Evolutionary conservation across 2,888 invertebrate genomes (phyloP), one percentile per base, ranked within the genome.

Genomic region (Lucinisca nassula): DNA sequence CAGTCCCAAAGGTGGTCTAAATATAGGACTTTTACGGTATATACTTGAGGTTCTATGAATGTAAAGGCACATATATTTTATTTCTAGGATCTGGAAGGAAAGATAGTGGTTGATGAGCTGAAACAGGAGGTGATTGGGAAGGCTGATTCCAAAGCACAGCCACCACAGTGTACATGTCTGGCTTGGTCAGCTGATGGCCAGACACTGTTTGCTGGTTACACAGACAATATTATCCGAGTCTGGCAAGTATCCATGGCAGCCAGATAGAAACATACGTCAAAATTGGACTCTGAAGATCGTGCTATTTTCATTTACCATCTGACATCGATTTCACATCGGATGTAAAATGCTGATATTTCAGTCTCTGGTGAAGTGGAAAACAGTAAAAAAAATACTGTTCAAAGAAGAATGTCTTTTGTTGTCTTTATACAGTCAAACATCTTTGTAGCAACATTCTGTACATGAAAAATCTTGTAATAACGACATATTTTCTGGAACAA

Each of bases 141-240:
- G 35, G 79, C 76, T 14, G 97, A 98, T 82, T 90, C 94, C 78
- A 99, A 99, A 97, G 98, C 98, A 76, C 98, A 98, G 95, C 98
- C 98, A 92, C 99, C 99, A 72, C 98, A 99, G 96, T 99, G 99
- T 97, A 97, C 99, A 93, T 99, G 99, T 6, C 97, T 99, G 95
- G 99, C 99, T 32, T 99, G 99, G 99, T 99, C 99, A 85, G 98
- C 99, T 76, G 99, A 99, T 96, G 99, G 99, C 91, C 99, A 99
- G 97, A 99, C 99, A 73, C 97, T 99, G 94, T 99, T 99, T 96
- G 99, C 99, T 96, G 99, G 99, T 85, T 99, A 99, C 97, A 99
- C 99, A 30, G 99, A 99, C 97, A 99, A 99, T 97, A 98, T 98
- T 92, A 99, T 99, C 96, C 97, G 99, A 96, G 99, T 99, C 90